Percentiles rank a stretch among this genome's conserved stretches.
phyloP scores from a whole-genome alignment of 2,797 vertebrate genomes.

The Toxotes lorentzi region DNA sequence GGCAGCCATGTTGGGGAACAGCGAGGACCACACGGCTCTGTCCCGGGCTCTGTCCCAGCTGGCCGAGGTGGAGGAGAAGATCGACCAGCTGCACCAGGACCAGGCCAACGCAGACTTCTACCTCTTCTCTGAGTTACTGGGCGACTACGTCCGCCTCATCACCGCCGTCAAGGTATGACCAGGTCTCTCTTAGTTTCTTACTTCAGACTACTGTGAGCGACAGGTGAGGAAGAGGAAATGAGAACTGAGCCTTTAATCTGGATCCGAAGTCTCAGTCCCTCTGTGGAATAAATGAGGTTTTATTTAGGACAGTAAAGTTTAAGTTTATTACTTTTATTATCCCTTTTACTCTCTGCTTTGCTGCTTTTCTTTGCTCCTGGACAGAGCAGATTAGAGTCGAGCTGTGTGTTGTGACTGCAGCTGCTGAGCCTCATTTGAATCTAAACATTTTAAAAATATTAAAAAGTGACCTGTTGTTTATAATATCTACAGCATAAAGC shows the following conservation, averaged over 20 bases:
- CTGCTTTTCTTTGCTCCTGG: no score
- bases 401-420: no score
- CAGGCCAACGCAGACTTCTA: conserved; percentile 96
- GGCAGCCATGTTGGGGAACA: conserved; percentile 98
- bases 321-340: background rate
- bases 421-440: no score
- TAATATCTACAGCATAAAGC: no score
- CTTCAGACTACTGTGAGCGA: no score
- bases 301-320: background rate
- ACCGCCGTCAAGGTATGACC: conserved; percentile 91
- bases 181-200: fast-evolving
- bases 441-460: no score
- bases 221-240: no score
- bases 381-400: no score
- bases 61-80: conserved; percentile 98
- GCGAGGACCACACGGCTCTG: conserved; percentile 96
- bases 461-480: no score
- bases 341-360: no score
- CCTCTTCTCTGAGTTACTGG: conserved; percentile 94
- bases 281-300: background rate
- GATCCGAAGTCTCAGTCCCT: no score
- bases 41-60: conserved; percentile 96
- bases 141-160: conserved; percentile 96
- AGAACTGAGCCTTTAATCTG: no score
- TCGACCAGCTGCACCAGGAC: conserved; percentile 95